A percentile compares a stretch with the other conserved stretches of the same genome.
These are phyloP conservation scores for Microtus pennsylvanicus DNA, from an alignment of 2,113 vertebrate genomes.

Conservation along the genomic window DNA sequence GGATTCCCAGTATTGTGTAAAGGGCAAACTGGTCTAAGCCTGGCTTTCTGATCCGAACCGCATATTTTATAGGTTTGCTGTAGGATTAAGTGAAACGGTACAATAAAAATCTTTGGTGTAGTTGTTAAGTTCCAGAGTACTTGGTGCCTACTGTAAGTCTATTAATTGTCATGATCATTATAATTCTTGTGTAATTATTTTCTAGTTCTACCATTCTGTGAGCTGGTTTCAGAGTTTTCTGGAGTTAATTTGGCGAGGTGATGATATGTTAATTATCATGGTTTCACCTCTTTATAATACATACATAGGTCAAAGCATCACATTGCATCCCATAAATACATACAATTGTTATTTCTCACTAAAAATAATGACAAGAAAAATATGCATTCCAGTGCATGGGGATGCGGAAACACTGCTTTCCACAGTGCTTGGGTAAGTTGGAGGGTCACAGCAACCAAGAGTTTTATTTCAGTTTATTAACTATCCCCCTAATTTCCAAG, in stretches of 20 bases:
- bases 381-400: not conserved
- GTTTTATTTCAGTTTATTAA: not conserved
- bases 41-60: not conserved
- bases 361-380: not conserved
- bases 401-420: not conserved
- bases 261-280: not conserved
- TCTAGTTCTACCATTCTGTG: not conserved
- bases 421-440: not conserved
- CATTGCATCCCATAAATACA: not conserved
- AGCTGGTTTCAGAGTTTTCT: constrained; percentile 30
- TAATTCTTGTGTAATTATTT: not conserved
- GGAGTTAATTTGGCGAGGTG: not conserved
- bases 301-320: not conserved
- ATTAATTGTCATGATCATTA: not conserved
- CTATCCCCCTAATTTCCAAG: constrained; percentile 32
- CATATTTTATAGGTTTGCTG: not conserved
- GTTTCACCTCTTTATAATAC: not conserved
- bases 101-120: not conserved
- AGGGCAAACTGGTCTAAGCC: not conserved
- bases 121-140: not conserved
- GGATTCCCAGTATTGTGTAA: not conserved
- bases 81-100: not conserved
- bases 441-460: not conserved
- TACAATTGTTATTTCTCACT: not conserved
- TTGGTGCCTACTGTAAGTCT: not conserved